phyloP scores from a whole-genome alignment of 1,140 invertebrate species.

The Thaumatotibia leucotreta region DNA sequence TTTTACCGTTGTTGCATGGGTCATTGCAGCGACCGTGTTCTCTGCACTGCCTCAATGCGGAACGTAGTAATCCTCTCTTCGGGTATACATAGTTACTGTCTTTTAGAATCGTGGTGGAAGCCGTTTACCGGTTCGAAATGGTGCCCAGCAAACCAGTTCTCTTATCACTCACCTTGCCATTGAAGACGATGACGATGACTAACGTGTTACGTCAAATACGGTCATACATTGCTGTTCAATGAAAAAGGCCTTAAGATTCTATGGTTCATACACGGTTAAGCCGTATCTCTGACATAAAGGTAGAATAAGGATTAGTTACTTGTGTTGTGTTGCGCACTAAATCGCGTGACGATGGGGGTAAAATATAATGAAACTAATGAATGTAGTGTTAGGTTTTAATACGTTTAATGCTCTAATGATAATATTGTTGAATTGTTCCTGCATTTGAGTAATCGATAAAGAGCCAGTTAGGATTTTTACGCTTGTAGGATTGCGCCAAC shows the following conservation, averaged over 20 bases:
- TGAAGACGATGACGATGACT: conserved; percentile 56
- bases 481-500: too few relatives aligned
- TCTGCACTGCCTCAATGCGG: neutral
- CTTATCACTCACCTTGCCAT: conserved; percentile 52
- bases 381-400: too few relatives aligned
- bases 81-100: neutral
- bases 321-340: too few relatives aligned
- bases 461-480: too few relatives aligned
- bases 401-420: too few relatives aligned
- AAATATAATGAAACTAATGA: too few relatives aligned
- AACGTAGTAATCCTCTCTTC: neutral
- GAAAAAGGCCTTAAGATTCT: neutral
- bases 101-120: conserved; percentile 13
- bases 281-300: too few relatives aligned
- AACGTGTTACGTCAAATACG: conserved; percentile 21
- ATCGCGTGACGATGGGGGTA: too few relatives aligned
- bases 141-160: conserved; percentile 50
- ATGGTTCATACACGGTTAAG: too few relatives aligned
- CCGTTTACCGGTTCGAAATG: conserved; percentile 26
- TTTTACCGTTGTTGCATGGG: conserved; percentile 4
- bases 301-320: too few relatives aligned
- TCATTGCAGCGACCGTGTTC: neutral
- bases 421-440: too few relatives aligned
- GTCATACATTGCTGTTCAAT: neutral
- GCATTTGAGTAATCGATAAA: too few relatives aligned